phyloP scores from a whole-genome alignment of 2,797 vertebrate species.

The Galaxias olidus region DNA sequence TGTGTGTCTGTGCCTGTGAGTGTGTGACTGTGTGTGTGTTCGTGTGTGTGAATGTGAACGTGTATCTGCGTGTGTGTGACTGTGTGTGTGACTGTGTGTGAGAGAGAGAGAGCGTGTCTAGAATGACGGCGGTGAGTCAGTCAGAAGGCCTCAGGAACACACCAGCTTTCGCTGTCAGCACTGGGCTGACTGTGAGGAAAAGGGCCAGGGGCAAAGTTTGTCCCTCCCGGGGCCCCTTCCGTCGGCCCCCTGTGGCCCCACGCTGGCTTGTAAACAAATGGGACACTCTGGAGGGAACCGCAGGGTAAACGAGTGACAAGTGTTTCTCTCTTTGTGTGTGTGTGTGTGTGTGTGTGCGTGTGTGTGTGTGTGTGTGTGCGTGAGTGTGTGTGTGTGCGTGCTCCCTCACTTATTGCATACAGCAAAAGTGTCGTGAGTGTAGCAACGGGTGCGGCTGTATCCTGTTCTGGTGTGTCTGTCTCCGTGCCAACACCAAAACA shows the following conservation, averaged over 20 bases:
- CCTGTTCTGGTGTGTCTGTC: not conserved
- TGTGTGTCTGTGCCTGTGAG: not conserved
- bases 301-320: not conserved
- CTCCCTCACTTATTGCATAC: no score
- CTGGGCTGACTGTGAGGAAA: slow-evolving; percentile 31
- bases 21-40: not conserved
- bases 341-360: not conserved
- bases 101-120: slow-evolving; percentile 4
- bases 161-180: slow-evolving; percentile 30
- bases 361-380: slow-evolving; percentile 3
- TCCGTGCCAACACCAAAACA: no score
- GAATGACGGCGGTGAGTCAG: slow-evolving; percentile 34
- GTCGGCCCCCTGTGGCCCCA: not conserved
- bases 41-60: not conserved
- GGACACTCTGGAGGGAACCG: not conserved
- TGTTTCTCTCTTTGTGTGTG: not conserved
- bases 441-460: not conserved
- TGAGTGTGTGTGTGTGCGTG: not conserved
- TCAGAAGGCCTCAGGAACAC: slow-evolving; percentile 30
- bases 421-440: no score
- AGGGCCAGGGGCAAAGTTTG: slow-evolving; percentile 3
- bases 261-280: slow-evolving; percentile 2
- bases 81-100: not conserved
- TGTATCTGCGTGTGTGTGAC: slow-evolving; percentile 10
- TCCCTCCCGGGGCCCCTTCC: not conserved